Evolutionary conservation across 2,113 vertebrate species (phyloP), one percentile per base, ranked within the genome.

Genomic region (Sialia sialis): DNA sequence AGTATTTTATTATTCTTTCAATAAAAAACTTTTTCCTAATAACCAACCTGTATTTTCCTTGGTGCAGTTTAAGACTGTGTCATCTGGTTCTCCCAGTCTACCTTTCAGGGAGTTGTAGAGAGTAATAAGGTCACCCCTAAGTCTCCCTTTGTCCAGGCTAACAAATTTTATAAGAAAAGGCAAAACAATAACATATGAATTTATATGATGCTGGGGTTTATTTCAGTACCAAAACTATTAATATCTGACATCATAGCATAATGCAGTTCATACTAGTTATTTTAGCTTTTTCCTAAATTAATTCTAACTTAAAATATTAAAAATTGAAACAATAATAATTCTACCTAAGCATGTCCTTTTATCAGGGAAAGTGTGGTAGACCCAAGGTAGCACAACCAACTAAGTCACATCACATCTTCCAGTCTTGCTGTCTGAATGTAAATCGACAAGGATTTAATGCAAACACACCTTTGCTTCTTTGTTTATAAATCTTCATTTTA

Each of bases 401-500:
- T 13, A 12, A 90, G 26, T 66, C 66, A 73, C 64, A 75, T 75
- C 54, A 25, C 63, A 72, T 94, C 51, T 72, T 75, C 68, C 30
- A 80, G 62, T 81, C 38, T 72, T 58, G 34, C 23, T 41, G 27
- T 93, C 4, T 77, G 36, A 95, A 95, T 55, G 60, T 34, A 79
- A 85, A 84, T 93, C 85, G 87, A 46, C 59, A 77, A 34, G 39
- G 25, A 55, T 75, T 94, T 96, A 74, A 87, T 92, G 86, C 23
- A 88, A 94, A 72, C 78, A 77, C 52, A 77, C 5, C 62, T 81
- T 84, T 91, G 25, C 27, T 88, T 75, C 66, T 67, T 88, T 89
- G 72, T 85, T 96, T 95, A 85, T 54, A 92, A 58, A 81, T 80
- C 87, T 68, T 34, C 26, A 84, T 81, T 93, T 94, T 67, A 77